Evolutionary conservation across 2,888 invertebrate genomes (phyloP), one percentile per base, ranked within the genome.

Genomic region (Cheilosia soror): DNA sequence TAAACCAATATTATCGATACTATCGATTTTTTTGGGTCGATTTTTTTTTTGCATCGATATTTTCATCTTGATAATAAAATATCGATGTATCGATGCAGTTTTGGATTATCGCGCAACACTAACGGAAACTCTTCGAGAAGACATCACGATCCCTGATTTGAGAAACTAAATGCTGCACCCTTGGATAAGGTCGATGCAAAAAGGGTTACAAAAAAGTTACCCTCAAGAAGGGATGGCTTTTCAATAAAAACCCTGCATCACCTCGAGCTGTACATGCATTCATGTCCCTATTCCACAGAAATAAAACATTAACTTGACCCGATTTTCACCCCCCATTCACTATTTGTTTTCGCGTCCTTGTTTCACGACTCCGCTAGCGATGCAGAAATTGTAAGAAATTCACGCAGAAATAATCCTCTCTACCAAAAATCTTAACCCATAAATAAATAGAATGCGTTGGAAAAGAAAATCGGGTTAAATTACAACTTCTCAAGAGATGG

Each of bases 361-460:
- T 37, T 37, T 27, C 4, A 27, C 27, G 4, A 51, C 4, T 33
- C 44, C 29, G 42, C 29, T 29, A 6, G 15, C 29, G 15, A 37
- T 58, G 40, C 40, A 31, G 20, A 20, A 72, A 72, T 62, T 62
- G 29, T 9, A 20, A 25, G 37, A 60, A 31, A 7, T 31, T 33
- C 29, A 33, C 20, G 13, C 20, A 20, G 6, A 40, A 13, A 37
- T 20, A 15, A 20, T 66, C 20, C 55, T 62, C 40, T 42, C 55
- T 68, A 20, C 15, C 29, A 44, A 78, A 72, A 77, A 72, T 77
- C 81, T 82, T 77, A 65, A 82, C 69, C 77, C 44, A 77, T 77
- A 83, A 78, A 77, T 77, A 83, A 78, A 77, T 66, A 11, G 37
- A 2, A 60, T 66, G 66, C 77, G 62, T 78, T 73, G 60, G 57